Percentiles rank a stretch among this genome's conserved stretches.
These are phyloP conservation scores for Monoplex corrugatus DNA, from an alignment of 2,888 invertebrate species.

Conservation along the genomic window DNA sequence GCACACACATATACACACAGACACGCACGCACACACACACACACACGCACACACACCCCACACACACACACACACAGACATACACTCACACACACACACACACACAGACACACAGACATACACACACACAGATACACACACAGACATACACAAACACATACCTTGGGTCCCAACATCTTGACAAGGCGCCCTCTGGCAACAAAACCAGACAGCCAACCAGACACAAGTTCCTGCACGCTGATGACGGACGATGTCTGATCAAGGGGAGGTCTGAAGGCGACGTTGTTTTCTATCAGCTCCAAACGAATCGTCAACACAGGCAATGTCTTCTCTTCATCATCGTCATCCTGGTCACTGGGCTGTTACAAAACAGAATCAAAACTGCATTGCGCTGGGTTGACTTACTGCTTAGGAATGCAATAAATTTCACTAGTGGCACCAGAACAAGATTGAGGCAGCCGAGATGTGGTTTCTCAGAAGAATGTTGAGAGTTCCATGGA, in stretches of 20 bases:
- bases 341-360: too few species aligned
- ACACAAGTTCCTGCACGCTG: slow-evolving; percentile 79
- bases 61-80: too few species aligned
- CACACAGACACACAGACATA: slow-evolving; percentile 12
- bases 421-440: too few species aligned
- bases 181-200: slow-evolving; percentile 77
- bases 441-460: too few species aligned
- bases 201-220: slow-evolving; percentile 78
- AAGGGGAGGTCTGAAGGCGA: slow-evolving; percentile 80
- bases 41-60: too few species aligned
- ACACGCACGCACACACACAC: too few species aligned
- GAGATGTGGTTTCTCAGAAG: too few species aligned
- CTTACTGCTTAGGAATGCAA: too few species aligned
- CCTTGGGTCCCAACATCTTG: slow-evolving; percentile 78
- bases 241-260: slow-evolving; percentile 78
- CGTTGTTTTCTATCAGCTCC: slow-evolving; percentile 79
- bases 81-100: slow-evolving; percentile 5
- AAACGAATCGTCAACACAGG: slow-evolving; percentile 80
- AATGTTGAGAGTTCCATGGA: too few species aligned
- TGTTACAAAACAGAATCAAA: too few species aligned
- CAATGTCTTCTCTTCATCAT: slow-evolving; percentile 67
- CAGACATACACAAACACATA: slow-evolving; percentile 51
- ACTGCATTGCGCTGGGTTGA: too few species aligned
- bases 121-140: slow-evolving; percentile 20
- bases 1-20: too few species aligned